Percentiles rank a stretch among this genome's conserved stretches.
Evolutionary conservation across 2,888 invertebrate genomes (phyloP).

Genomic region (Liopterus haemorrhoidalis): DNA sequence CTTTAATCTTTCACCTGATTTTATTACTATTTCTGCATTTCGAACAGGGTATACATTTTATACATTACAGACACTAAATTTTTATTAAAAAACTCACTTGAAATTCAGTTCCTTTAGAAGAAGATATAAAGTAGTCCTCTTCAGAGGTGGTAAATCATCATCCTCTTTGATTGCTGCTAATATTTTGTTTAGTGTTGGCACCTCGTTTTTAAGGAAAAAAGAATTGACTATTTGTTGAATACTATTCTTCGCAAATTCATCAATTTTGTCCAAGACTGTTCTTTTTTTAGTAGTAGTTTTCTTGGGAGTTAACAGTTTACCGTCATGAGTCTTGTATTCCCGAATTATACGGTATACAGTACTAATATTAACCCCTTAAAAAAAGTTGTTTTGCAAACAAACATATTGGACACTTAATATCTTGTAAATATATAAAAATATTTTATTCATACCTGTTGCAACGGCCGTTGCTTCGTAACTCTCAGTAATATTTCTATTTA

Average conservation of each 20-base stretch:
- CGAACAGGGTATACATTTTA: too few species aligned
- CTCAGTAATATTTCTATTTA: slow-evolving; percentile 1
- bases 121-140: slow-evolving; percentile 5
- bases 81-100: too few species aligned
- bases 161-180: slow-evolving; percentile 4
- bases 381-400: too few species aligned
- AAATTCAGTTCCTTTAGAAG: slow-evolving; percentile 7
- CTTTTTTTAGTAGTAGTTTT: background rate
- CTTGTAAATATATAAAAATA: background rate
- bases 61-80: too few species aligned
- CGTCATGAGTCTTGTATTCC: slow-evolving; percentile 6
- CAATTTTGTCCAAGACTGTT: slow-evolving; percentile 10
- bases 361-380: background rate
- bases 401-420: background rate
- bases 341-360: slow-evolving; percentile 6
- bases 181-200: slow-evolving; percentile 8
- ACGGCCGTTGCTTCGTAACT: slow-evolving; percentile 3
- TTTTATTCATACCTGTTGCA: background rate
- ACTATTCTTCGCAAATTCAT: slow-evolving; percentile 4
- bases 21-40: too few species aligned
- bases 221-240: slow-evolving; percentile 1
- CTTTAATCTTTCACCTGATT: too few species aligned
- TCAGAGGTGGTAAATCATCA: background rate
- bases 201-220: slow-evolving; percentile 6
- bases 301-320: background rate